These are phyloP conservation scores for Drosophila ambigua DNA, from an alignment of 1,140 invertebrate species.

Conservation along the genomic window DNA sequence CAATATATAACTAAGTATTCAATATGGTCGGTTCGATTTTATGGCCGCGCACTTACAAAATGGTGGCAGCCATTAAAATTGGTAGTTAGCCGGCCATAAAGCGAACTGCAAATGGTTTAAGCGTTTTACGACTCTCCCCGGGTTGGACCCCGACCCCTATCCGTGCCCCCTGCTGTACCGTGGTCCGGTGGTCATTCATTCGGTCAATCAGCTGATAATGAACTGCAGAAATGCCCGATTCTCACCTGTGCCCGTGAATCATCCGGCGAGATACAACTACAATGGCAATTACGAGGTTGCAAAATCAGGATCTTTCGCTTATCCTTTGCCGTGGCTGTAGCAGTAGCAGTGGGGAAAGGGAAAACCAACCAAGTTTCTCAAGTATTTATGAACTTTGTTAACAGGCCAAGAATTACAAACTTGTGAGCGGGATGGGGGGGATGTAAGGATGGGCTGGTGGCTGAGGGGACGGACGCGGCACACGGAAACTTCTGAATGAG, in stretches of 20 bases:
- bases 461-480: constrained; percentile 2
- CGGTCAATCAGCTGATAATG: constrained; percentile 51
- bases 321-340: constrained; percentile 9
- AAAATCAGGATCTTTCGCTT: constrained; percentile 25
- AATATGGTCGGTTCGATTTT: constrained; percentile 54
- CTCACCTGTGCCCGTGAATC: constrained; percentile 37
- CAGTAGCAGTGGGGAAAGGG: constrained; percentile 14
- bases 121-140: constrained; percentile 8
- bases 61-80: constrained; percentile 39
- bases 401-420: constrained; percentile 81
- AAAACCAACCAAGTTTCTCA: constrained; percentile 63
- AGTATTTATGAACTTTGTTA: constrained; percentile 82
- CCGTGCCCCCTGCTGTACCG: too few relatives aligned
- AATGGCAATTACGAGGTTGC: constrained; percentile 39
- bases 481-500: constrained; percentile 71
- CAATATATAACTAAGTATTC: constrained; percentile 50
- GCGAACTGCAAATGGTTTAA: constrained; percentile 8
- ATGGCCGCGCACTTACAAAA: constrained; percentile 50
- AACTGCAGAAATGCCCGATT: constrained; percentile 44
- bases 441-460: too few relatives aligned
- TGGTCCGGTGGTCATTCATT: constrained; percentile 3
- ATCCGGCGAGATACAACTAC: constrained; percentile 29
- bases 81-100: constrained; percentile 50
- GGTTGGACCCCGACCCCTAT: too few relatives aligned
- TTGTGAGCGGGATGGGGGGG: constrained; percentile 35